These are phyloP conservation scores for Mesembrinibis cayennensis DNA, from an alignment of 2,113 vertebrate species.

Conservation along the genomic window DNA sequence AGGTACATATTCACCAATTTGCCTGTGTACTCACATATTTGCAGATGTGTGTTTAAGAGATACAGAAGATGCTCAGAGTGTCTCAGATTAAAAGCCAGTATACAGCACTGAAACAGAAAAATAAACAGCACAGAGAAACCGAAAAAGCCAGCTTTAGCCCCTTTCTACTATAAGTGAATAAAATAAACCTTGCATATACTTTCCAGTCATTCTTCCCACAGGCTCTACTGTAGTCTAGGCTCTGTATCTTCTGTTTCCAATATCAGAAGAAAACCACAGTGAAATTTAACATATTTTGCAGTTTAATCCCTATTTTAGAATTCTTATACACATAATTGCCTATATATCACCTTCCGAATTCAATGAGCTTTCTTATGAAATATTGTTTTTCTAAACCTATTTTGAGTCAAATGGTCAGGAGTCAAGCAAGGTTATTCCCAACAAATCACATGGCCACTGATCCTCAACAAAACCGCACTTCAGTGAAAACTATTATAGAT, in stretches of 20 bases:
- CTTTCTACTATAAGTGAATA: neutral
- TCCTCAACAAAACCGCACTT: neutral
- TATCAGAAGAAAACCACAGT: neutral
- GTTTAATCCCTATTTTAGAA: neutral
- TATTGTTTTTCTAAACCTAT: neutral
- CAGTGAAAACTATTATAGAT: neutral
- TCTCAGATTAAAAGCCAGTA: neutral
- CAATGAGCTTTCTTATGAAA: neutral
- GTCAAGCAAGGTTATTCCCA: neutral
- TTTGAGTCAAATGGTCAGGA: neutral
- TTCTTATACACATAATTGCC: neutral
- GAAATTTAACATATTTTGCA: neutral
- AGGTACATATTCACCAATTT: neutral
- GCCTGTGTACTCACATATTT: neutral
- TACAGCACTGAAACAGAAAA: neutral
- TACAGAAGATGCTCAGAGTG: neutral
- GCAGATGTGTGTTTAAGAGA: neutral
- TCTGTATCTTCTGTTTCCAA: neutral
- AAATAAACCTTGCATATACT: neutral
- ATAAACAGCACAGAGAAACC: neutral
- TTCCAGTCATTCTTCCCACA: neutral
- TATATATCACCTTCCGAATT: neutral
- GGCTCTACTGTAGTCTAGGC: neutral
- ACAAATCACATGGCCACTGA: neutral
- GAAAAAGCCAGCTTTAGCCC: neutral